phyloP scores from a whole-genome alignment of 1,140 invertebrate species.

The Schmidtea mediterranea region DNA sequence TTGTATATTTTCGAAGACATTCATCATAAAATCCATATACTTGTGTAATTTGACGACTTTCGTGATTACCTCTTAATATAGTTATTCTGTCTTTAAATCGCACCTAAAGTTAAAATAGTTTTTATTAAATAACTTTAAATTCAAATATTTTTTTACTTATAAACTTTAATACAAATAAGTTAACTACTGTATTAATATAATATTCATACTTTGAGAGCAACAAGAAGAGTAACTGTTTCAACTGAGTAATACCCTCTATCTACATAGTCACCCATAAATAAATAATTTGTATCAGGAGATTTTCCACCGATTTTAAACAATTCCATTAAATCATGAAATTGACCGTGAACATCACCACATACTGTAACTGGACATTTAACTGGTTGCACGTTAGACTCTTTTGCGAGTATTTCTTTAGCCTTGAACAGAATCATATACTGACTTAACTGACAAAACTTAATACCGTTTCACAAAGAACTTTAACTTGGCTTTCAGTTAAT shows the following conservation, averaged over 20 bases:
- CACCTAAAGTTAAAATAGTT: conserved; percentile 42
- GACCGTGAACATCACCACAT: conserved; percentile 96
- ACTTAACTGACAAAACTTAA: not conserved
- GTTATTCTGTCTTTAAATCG: conserved; percentile 95
- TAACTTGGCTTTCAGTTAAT: conserved; percentile 88
- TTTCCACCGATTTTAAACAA: conserved; percentile 91
- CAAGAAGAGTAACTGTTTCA: conserved; percentile 87
- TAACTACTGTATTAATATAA: too few species aligned
- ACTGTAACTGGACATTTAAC: conserved; percentile 89
- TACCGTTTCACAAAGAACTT: conserved; percentile 90
- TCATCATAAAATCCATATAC: conserved; percentile 96
- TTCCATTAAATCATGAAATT: conserved; percentile 96
- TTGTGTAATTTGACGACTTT: conserved; percentile 96
- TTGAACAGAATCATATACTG: not conserved
- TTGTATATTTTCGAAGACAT: conserved; percentile 95
- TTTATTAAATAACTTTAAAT: too few species aligned
- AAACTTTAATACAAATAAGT: too few species aligned
- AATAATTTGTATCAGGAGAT: conserved; percentile 90
- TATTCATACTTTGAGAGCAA: conserved; percentile 94
- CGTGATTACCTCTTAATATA: conserved; percentile 91
- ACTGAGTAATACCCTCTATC: conserved; percentile 96
- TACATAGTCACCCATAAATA: conserved; percentile 99
- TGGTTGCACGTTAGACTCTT: conserved; percentile 97
- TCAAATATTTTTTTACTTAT: too few species aligned
- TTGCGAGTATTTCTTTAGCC: conserved; percentile 52